A percentile compares a stretch with the other conserved stretches of the same genome.
phyloP scores from a whole-genome alignment of 2,888 invertebrate species.

The Cactoblastis cactorum region DNA sequence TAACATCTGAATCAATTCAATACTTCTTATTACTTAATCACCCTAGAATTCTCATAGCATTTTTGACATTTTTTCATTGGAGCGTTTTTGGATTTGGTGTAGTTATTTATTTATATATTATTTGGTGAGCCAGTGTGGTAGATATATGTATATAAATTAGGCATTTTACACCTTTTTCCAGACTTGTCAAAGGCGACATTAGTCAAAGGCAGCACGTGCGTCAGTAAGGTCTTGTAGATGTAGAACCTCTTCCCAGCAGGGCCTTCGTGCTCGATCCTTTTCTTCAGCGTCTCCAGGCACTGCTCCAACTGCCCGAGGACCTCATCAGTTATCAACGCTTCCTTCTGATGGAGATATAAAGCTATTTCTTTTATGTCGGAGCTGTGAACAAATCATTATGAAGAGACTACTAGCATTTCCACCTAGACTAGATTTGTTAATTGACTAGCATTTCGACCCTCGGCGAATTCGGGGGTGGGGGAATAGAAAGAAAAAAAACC shows the following conservation, averaged over 20 bases:
- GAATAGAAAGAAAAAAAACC: no score
- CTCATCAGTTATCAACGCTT: conserved; percentile 78
- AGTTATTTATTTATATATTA: background rate
- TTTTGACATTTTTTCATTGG: no score
- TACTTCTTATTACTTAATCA: no score
- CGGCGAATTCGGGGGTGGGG: no score
- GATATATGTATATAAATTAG: background rate
- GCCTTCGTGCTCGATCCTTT: conserved; percentile 80
- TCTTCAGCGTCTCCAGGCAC: conserved; percentile 81
- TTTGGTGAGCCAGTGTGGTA: no score
- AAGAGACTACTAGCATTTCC: no score
- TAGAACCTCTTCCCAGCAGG: conserved; percentile 82
- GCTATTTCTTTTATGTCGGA: conserved; percentile 78
- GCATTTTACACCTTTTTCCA: conserved; percentile 74
- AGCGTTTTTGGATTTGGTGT: no score
- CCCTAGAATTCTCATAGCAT: no score
- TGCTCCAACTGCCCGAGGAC: conserved; percentile 79
- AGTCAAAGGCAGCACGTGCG: conserved; percentile 85
- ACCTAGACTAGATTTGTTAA: no score
- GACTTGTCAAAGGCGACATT: conserved; percentile 85
- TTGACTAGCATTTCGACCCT: no score
- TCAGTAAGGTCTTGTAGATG: conserved; percentile 82
- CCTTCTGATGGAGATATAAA: conserved; percentile 65
- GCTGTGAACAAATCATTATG: conserved; percentile 40
- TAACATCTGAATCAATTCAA: no score